These are phyloP conservation scores for Panopea generosa DNA, from an alignment of 2,888 invertebrate genomes.

Conservation along the genomic window DNA sequence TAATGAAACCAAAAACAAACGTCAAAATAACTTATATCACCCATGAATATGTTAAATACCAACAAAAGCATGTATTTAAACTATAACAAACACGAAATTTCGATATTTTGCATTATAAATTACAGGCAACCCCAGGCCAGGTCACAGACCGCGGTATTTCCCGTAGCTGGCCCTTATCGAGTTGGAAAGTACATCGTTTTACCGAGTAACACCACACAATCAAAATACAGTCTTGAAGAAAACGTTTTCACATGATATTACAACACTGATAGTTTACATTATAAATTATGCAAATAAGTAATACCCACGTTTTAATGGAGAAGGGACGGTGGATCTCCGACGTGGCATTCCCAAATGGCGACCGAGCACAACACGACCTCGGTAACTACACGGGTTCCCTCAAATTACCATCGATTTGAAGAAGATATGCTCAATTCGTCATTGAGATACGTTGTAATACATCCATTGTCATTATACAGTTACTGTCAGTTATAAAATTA, in stretches of 20 bases:
- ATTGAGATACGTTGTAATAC: neutral
- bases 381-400: constrained; percentile 47
- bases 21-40: too few relatives aligned
- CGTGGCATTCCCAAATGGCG: constrained; percentile 76
- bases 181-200: too few relatives aligned
- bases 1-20: too few relatives aligned
- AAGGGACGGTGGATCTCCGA: constrained; percentile 61
- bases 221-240: too few relatives aligned
- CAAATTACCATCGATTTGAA: neutral
- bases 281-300: constrained; percentile 30
- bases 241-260: too few relatives aligned
- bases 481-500: too few relatives aligned
- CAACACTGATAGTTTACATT: neutral
- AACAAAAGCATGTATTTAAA: too few relatives aligned
- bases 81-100: neutral
- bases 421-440: neutral
- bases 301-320: constrained; percentile 69
- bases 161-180: too few relatives aligned
- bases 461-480: neutral
- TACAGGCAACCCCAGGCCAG: constrained; percentile 41
- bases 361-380: constrained; percentile 36
- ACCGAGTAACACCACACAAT: too few relatives aligned
- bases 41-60: too few relatives aligned
- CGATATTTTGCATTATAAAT: constrained; percentile 12
- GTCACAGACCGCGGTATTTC: too few relatives aligned